Evolutionary conservation across 2,888 invertebrate genomes (phyloP).

Genomic region (Oligia latruncula): DNA sequence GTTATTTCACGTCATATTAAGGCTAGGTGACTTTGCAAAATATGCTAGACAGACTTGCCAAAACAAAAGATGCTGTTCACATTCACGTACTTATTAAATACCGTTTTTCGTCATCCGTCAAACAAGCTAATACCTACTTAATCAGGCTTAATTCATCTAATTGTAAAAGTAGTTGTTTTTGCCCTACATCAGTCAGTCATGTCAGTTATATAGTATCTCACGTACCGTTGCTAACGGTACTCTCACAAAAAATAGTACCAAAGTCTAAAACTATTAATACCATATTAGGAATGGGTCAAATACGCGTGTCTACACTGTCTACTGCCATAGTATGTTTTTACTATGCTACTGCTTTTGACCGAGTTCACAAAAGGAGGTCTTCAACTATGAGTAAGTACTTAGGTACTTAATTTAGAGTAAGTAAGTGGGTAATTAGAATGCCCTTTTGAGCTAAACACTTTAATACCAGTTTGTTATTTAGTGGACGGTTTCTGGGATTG

Average conservation of each 20-base stretch:
- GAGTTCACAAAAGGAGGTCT: background rate
- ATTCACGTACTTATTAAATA: background rate
- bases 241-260: conserved; percentile 49
- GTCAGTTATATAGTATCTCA: conserved; percentile 28
- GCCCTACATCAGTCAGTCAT: conserved; percentile 56
- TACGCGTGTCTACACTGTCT: background rate
- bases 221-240: conserved; percentile 64
- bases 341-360: conserved; percentile 15
- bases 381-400: background rate
- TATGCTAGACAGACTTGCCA: background rate
- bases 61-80: background rate
- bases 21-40: background rate
- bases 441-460: background rate
- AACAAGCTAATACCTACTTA: conserved; percentile 2
- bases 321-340: too few species aligned
- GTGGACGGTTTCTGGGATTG: background rate
- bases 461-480: background rate
- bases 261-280: conserved; percentile 39
- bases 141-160: conserved; percentile 51
- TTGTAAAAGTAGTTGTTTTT: conserved; percentile 49
- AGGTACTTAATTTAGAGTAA: background rate
- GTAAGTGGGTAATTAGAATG: background rate
- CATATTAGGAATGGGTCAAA: conserved; percentile 43
- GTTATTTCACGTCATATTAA: background rate
- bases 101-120: conserved; percentile 4